These are phyloP conservation scores for Eurois occulta DNA, from an alignment of 2,888 invertebrate genomes.

Conservation along the genomic window DNA sequence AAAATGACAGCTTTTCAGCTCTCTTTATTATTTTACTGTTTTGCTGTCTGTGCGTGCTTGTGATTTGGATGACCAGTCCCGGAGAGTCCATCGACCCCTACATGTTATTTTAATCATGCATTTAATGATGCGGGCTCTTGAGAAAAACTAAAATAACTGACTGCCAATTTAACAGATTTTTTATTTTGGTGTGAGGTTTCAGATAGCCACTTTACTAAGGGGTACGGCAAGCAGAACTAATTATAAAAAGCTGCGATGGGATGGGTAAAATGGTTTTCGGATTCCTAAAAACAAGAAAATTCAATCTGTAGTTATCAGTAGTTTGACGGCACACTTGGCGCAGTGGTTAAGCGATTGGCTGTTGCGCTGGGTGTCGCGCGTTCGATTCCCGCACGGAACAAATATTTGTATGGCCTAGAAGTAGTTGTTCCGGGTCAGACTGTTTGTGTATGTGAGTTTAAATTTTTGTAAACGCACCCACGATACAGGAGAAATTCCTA, in stretches of 20 bases:
- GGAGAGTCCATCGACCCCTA: slow-evolving; percentile 35
- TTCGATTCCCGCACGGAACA: no score
- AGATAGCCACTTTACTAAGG: background rate
- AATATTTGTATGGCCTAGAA: no score
- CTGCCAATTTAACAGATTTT: background rate
- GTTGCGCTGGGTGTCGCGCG: no score
- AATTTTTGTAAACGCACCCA: no score
- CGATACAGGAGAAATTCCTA: no score
- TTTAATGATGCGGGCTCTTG: background rate
- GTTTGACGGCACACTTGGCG: no score
- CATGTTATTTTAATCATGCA: slow-evolving; percentile 13
- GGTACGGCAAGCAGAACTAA: background rate
- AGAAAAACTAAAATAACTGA: slow-evolving; percentile 15
- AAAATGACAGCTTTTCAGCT: background rate
- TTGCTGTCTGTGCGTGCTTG: slow-evolving; percentile 21
- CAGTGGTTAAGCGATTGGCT: no score
- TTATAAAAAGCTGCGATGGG: background rate
- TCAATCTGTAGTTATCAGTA: background rate
- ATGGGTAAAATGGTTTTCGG: background rate
- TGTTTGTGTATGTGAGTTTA: no score
- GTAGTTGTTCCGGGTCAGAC: no score
- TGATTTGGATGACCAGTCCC: background rate
- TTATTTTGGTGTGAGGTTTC: background rate
- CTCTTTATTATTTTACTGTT: background rate
- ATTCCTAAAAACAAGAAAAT: background rate